A percentile compares a stretch with the other conserved stretches of the same genome.
Evolutionary conservation across 2,888 invertebrate species (phyloP).

Genomic region (Trichopria drosophilae): DNA sequence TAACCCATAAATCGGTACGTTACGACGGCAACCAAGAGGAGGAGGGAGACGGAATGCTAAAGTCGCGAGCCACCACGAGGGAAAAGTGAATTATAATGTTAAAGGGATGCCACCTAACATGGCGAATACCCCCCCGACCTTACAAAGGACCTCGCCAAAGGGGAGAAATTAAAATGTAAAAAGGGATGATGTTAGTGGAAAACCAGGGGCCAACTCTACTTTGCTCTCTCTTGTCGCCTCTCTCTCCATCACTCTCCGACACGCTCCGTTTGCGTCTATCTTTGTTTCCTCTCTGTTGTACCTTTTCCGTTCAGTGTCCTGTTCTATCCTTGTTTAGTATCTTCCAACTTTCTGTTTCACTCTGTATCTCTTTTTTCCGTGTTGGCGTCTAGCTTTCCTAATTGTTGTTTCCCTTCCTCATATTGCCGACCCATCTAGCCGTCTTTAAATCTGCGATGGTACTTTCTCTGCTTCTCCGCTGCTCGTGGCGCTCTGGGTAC

Average conservation of each 20-base stretch:
- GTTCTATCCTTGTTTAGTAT: constrained; percentile 30
- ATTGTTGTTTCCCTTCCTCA: too few species aligned
- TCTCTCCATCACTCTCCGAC: constrained; percentile 17
- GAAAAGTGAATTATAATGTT: constrained; percentile 55
- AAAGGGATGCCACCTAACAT: constrained; percentile 54
- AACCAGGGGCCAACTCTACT: constrained; percentile 45
- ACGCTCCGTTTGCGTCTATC: constrained; percentile 15
- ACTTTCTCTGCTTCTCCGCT: too few species aligned
- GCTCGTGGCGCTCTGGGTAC: too few species aligned
- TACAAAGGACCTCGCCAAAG: constrained; percentile 53
- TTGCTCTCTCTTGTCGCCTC: constrained; percentile 31
- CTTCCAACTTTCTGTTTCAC: too few species aligned
- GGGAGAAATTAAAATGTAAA: constrained; percentile 58
- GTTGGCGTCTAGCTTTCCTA: too few species aligned
- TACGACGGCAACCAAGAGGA: constrained; percentile 35
- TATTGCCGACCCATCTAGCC: too few species aligned
- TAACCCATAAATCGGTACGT: constrained; percentile 53
- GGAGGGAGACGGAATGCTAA: constrained; percentile 19
- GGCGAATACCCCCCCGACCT: constrained; percentile 39
- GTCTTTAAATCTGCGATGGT: too few species aligned
- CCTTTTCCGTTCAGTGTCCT: constrained; percentile 17
- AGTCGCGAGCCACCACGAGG: constrained; percentile 17
- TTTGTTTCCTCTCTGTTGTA: constrained; percentile 13
- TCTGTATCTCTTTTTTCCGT: too few species aligned
- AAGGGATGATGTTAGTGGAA: constrained; percentile 57